Conservation (phyloP, 2,113 vertebrate species). For the Tenebrosternarchus preto region DNA sequence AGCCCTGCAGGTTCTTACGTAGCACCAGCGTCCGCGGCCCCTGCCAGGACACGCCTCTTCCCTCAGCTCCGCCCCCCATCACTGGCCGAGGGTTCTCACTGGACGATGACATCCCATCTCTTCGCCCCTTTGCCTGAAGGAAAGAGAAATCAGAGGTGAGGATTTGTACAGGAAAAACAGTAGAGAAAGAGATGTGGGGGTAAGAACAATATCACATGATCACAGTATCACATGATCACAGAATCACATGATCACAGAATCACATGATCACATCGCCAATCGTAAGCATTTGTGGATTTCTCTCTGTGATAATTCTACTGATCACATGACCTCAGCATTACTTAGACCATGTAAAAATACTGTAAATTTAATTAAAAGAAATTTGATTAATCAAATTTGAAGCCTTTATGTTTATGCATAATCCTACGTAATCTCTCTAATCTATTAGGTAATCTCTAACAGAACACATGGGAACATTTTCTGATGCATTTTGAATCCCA, state of each 20-base stretch:
- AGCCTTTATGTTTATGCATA: not conserved
- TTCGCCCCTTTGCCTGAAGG: constrained; percentile 75
- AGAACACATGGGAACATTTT: not conserved
- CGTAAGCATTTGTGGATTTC: too few species aligned
- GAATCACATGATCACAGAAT: too few species aligned
- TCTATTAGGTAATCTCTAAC: not conserved
- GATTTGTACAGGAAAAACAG: too few species aligned
- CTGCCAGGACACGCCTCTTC: constrained; percentile 81
- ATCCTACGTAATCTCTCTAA: not conserved
- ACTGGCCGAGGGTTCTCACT: constrained; percentile 78
- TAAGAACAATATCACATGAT: too few species aligned
- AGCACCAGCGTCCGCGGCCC: constrained; percentile 87
- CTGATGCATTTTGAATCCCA: not conserved
- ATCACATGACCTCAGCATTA: not conserved
- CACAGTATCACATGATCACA: too few species aligned
- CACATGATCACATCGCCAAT: too few species aligned
- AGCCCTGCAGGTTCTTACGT: constrained; percentile 88
- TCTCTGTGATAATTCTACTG: not conserved
- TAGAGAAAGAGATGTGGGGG: too few species aligned
- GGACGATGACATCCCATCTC: constrained; percentile 82
- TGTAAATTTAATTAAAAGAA: not conserved
- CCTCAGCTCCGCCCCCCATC: constrained; percentile 74
- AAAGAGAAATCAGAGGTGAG: constrained; percentile 36
- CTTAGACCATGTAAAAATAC: not conserved
- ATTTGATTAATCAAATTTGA: too few species aligned